A percentile compares a stretch with the other conserved stretches of the same genome.
Conservation (phyloP, 2,113 vertebrate genomes). For the Solea solea region DNA sequence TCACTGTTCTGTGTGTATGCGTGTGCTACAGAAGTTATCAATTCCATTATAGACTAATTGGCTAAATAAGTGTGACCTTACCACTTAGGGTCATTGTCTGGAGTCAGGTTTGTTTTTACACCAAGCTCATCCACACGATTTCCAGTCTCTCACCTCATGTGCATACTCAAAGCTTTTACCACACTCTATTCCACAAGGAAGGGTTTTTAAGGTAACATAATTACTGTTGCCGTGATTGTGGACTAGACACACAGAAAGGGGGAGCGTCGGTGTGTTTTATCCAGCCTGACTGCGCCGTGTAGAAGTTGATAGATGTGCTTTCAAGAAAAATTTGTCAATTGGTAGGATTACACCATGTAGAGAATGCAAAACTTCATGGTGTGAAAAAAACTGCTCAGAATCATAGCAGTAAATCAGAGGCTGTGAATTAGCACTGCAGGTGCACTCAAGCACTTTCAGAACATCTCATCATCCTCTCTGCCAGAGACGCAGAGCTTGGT, state of each 20-base stretch:
- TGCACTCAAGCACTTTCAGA: constrained; percentile 65
- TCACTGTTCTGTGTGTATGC: constrained; percentile 28
- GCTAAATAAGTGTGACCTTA: constrained; percentile 40
- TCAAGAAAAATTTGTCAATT: constrained; percentile 68
- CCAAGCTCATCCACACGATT: background rate
- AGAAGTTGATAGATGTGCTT: constrained; percentile 38
- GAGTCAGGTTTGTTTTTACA: constrained; percentile 5
- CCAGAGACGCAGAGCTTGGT: constrained; percentile 61
- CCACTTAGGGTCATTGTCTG: constrained; percentile 36
- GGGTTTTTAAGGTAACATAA: constrained; percentile 20
- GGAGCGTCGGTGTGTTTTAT: constrained; percentile 21
- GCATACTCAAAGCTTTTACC: constrained; percentile 24
- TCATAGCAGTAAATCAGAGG: constrained; percentile 50
- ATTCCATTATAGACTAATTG: constrained; percentile 29
- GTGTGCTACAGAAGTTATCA: constrained; percentile 40
- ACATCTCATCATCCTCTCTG: constrained; percentile 76
- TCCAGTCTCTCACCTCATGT: constrained; percentile 21
- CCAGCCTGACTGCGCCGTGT: background rate
- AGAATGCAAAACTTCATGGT: constrained; percentile 35
- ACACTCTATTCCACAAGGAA: constrained; percentile 1
- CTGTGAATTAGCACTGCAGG: constrained; percentile 76
- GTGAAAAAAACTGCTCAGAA: constrained; percentile 43
- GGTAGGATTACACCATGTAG: constrained; percentile 57
- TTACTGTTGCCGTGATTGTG: constrained; percentile 35
- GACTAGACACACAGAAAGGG: constrained; percentile 8